Percentiles rank a stretch among this genome's conserved stretches.
phyloP scores from a whole-genome alignment of 2,113 vertebrate genomes.

The Tragelaphus strepsiceros region DNA sequence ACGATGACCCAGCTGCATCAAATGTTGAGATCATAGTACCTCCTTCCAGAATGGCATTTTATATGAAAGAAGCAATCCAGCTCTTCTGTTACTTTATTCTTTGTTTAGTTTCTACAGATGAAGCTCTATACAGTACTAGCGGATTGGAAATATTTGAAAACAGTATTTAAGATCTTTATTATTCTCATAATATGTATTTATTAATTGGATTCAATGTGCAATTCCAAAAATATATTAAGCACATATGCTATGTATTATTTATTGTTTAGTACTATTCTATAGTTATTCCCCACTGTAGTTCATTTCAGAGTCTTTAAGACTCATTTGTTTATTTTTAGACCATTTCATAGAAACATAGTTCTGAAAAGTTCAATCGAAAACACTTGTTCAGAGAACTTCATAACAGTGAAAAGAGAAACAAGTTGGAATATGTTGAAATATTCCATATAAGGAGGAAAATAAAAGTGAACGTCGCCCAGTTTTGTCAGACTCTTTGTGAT shows the following conservation, averaged over 20 bases:
- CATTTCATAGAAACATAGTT: background rate
- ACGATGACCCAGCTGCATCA: background rate
- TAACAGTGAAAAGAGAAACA: background rate
- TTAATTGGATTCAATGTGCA: background rate
- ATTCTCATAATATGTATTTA: background rate
- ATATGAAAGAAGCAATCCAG: background rate
- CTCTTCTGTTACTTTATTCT: background rate
- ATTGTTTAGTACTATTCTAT: background rate
- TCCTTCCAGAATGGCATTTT: background rate
- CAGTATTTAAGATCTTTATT: background rate
- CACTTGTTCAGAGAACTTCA: background rate
- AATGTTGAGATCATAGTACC: background rate
- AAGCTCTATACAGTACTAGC: background rate
- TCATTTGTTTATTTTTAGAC: background rate
- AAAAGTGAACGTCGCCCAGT: background rate
- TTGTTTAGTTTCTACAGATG: background rate
- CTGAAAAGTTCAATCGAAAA: background rate
- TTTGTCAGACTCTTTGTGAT: background rate
- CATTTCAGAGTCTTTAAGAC: background rate
- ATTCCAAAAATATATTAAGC: background rate
- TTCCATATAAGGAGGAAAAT: background rate
- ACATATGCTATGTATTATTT: background rate
- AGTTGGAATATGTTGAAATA: background rate
- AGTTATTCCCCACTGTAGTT: background rate
- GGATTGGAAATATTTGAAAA: background rate